A percentile compares a stretch with the other conserved stretches of the same genome.
phyloP scores from a whole-genome alignment of 2,888 invertebrate species.

The Heteromurus nitidus region DNA sequence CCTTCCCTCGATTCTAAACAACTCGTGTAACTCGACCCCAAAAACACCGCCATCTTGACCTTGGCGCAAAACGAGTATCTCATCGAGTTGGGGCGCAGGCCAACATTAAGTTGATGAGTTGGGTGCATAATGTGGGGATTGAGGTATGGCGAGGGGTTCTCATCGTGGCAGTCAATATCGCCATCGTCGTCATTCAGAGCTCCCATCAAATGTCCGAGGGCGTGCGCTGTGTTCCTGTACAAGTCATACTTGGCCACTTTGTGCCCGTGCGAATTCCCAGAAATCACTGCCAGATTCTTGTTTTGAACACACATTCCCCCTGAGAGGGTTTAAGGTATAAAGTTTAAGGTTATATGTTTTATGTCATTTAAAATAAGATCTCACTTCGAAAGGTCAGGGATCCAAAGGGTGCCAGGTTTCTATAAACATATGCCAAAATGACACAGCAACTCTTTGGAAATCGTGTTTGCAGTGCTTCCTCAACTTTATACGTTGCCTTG shows the following conservation, averaged over 20 bases:
- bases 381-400: conserved; percentile 55
- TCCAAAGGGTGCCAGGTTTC: conserved; percentile 61
- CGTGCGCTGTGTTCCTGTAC: conserved; percentile 60
- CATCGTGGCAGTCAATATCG: conserved; percentile 43
- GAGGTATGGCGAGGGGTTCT: conserved; percentile 32
- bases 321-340: conserved; percentile 12
- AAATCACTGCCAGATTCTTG: conserved; percentile 52
- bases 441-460: conserved; percentile 63
- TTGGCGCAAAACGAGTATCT: conserved; percentile 65
- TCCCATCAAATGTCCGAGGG: conserved; percentile 67
- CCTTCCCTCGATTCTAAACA: conserved; percentile 51
- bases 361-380: not conserved
- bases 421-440: conserved; percentile 60
- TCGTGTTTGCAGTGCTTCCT: not conserved
- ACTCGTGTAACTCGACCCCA: conserved; percentile 39
- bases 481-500: not conserved
- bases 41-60: conserved; percentile 58
- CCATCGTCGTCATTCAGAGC: conserved; percentile 51
- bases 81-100: conserved; percentile 66
- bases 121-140: conserved; percentile 67
- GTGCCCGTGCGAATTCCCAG: conserved; percentile 53
- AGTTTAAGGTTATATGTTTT: not conserved
- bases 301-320: conserved; percentile 62
- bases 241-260: conserved; percentile 68
- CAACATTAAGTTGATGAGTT: conserved; percentile 63